Conservation (phyloP, 2,797 vertebrate species). For the Poeciliopsis turneri region DNA sequence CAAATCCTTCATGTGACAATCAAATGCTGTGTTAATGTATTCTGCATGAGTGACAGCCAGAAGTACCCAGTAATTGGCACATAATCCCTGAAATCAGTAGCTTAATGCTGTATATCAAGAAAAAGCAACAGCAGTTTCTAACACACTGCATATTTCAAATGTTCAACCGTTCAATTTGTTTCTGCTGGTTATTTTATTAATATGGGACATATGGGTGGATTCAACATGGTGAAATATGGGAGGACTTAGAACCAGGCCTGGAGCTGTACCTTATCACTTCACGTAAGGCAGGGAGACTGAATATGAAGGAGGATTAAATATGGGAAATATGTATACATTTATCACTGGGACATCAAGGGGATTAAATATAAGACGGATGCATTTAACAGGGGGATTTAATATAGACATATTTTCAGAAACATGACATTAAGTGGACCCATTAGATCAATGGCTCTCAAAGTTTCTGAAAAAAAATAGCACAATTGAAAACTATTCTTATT, state of each 20-base stretch:
- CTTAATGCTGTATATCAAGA: background rate
- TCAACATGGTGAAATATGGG: too few relatives aligned
- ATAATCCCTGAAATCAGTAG: slow-evolving; percentile 25
- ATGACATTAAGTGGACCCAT: background rate
- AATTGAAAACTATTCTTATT: background rate
- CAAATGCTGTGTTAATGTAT: slow-evolving; percentile 27
- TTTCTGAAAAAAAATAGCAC: background rate
- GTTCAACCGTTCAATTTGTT: background rate
- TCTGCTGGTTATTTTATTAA: background rate
- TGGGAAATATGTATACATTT: too few relatives aligned
- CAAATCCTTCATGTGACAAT: slow-evolving; percentile 31
- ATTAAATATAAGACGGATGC: too few relatives aligned
- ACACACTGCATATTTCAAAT: slow-evolving; percentile 1
- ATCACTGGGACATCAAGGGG: too few relatives aligned
- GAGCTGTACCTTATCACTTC: too few relatives aligned
- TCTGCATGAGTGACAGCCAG: slow-evolving; percentile 16
- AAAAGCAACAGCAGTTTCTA: slow-evolving; percentile 7
- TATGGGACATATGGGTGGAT: too few relatives aligned
- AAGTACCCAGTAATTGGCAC: slow-evolving; percentile 12
- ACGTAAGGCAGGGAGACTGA: too few relatives aligned
- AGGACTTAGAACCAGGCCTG: too few relatives aligned
- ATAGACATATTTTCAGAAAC: background rate
- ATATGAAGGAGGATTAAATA: too few relatives aligned
- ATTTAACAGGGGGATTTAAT: too few relatives aligned
- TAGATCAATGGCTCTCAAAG: background rate